These are phyloP conservation scores for Phlogophora meticulosa DNA, from an alignment of 2,888 invertebrate species.

Conservation along the genomic window DNA sequence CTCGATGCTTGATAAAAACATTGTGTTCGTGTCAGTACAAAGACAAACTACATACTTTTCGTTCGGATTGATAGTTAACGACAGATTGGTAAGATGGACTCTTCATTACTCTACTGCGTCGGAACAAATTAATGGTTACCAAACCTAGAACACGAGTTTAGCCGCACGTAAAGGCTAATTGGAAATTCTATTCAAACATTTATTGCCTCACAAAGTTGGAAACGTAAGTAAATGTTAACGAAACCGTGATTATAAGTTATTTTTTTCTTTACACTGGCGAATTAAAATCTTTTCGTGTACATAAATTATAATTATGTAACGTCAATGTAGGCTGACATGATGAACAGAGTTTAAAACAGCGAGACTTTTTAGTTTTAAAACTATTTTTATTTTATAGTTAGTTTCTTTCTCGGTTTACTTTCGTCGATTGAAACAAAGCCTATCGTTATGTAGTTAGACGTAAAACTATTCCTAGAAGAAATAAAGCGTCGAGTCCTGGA, in stretches of 20 bases:
- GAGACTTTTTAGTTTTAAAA: not conserved
- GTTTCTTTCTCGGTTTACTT: slow-evolving; percentile 2
- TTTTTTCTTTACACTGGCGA: slow-evolving; percentile 20
- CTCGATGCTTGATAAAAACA: slow-evolving; percentile 10
- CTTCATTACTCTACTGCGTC: slow-evolving; percentile 20
- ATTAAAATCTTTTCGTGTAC: slow-evolving; percentile 23
- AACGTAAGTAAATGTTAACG: slow-evolving; percentile 36
- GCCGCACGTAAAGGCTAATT: slow-evolving; percentile 50
- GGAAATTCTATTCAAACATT: slow-evolving; percentile 45
- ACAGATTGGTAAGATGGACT: slow-evolving; percentile 28
- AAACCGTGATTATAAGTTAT: slow-evolving; percentile 32
- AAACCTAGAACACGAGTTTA: slow-evolving; percentile 34
- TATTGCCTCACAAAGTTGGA: slow-evolving; percentile 44
- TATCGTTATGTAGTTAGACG: not conserved
- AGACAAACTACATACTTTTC: slow-evolving; percentile 31
- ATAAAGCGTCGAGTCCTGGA: not conserved
- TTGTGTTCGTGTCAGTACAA: slow-evolving; percentile 39
- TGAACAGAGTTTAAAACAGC: not conserved
- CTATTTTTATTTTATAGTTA: slow-evolving; percentile 11
- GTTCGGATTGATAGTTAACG: slow-evolving; percentile 30
- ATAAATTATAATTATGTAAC: slow-evolving; percentile 8
- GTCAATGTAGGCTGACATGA: slow-evolving; percentile 15
- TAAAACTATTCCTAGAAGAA: not conserved
- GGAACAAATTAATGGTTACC: slow-evolving; percentile 45
- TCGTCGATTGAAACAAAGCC: not conserved